Percentiles rank a stretch among this genome's conserved stretches.
These are phyloP conservation scores for Alethe diademata DNA, from an alignment of 2,113 vertebrate genomes.

Conservation along the genomic window DNA sequence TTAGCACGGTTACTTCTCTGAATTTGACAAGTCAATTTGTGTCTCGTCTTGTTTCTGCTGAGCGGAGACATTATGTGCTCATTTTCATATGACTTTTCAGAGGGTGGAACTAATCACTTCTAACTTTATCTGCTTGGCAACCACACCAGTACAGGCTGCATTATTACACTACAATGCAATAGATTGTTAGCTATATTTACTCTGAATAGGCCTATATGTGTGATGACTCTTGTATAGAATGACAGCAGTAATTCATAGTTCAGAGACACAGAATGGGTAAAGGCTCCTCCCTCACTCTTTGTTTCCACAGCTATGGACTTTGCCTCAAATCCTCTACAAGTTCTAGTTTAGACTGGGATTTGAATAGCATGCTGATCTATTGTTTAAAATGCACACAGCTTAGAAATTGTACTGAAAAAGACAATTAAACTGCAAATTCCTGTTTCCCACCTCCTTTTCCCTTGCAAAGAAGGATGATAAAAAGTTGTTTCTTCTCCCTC, in stretches of 20 bases:
- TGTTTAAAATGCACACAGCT: not conserved
- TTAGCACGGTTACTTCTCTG: not conserved
- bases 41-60: not conserved
- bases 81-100: not conserved
- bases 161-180: not conserved
- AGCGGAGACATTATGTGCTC: not conserved
- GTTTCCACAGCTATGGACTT: not conserved
- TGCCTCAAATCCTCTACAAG: not conserved
- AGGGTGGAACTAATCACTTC: not conserved
- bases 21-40: not conserved
- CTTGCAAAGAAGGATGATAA: not conserved
- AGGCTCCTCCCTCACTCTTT: not conserved
- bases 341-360: not conserved
- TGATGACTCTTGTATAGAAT: fast-evolving
- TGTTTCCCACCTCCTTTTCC: not conserved
- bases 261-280: not conserved
- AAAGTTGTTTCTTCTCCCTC: not conserved
- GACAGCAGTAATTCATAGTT: not conserved
- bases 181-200: not conserved
- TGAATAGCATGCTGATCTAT: not conserved
- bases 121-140: not conserved
- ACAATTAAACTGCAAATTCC: not conserved
- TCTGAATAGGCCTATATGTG: not conserved
- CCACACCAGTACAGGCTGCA: not conserved
- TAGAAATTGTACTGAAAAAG: not conserved